A percentile compares a stretch with the other conserved stretches of the same genome.
phyloP scores from a whole-genome alignment of 2,113 vertebrate genomes.

The Neolamprologus sp. region DNA sequence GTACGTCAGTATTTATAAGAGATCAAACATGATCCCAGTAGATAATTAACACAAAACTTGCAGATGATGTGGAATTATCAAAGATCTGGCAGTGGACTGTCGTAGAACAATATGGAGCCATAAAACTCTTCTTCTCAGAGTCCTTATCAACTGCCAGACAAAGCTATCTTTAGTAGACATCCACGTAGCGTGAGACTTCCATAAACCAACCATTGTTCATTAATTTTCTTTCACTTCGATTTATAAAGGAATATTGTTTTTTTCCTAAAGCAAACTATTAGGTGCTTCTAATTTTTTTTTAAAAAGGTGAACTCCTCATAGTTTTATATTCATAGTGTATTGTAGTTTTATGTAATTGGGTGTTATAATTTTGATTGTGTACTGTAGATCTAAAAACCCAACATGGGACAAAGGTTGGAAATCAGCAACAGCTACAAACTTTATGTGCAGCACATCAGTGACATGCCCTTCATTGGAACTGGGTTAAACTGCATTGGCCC shows the following conservation, averaged over 20 bases:
- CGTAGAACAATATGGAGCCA: neutral
- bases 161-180: neutral
- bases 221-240: neutral
- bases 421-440: neutral
- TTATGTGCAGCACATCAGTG: neutral
- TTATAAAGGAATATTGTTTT: neutral
- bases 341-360: neutral
- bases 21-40: neutral
- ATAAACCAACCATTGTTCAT: neutral
- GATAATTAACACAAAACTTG: neutral
- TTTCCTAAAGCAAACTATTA: neutral
- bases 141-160: neutral
- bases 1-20: neutral
- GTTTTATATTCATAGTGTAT: neutral
- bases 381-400: neutral
- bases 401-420: neutral
- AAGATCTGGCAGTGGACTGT: neutral
- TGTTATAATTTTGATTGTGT: neutral
- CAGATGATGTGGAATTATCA: neutral
- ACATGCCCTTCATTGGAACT: neutral
- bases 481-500: neutral
- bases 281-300: neutral
- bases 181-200: neutral
- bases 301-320: neutral
- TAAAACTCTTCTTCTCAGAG: constrained; percentile 17